A percentile compares a stretch with the other conserved stretches of the same genome.
phyloP scores from a whole-genome alignment of 2,113 vertebrate species.

The Uria aalge region DNA sequence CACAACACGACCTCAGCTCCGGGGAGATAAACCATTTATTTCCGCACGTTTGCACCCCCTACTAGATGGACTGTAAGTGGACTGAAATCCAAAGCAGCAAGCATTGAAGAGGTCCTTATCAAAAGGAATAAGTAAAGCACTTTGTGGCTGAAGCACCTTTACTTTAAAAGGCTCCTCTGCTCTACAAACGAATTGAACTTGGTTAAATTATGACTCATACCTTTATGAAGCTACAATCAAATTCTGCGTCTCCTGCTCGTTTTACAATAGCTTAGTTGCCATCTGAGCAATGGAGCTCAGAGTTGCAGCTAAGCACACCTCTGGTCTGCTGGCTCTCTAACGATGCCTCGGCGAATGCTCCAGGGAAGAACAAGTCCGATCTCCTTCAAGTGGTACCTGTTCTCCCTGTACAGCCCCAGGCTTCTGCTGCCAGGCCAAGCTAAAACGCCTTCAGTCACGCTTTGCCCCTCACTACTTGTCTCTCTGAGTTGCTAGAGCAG shows the following conservation, averaged over 20 bases:
- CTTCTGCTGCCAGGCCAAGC: not conserved
- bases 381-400: not conserved
- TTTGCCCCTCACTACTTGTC: not conserved
- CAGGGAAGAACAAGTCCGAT: not conserved
- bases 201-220: not conserved
- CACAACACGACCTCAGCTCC: not conserved
- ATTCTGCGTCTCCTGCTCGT: not conserved
- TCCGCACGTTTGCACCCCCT: not conserved
- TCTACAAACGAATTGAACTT: not conserved
- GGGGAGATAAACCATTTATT: not conserved
- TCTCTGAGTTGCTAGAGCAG: not conserved
- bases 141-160: not conserved
- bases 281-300: not conserved
- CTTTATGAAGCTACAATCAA: not conserved
- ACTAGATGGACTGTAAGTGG: not conserved
- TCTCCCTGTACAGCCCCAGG: not conserved
- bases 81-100: not conserved
- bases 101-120: not conserved
- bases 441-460: not conserved
- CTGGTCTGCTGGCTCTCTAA: not conserved
- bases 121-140: not conserved
- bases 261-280: not conserved
- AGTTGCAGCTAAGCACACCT: not conserved
- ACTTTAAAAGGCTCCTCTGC: not conserved
- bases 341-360: not conserved